Evolutionary conservation across 1,140 invertebrate genomes (phyloP).

Genomic region (Drosophila triauraria): DNA sequence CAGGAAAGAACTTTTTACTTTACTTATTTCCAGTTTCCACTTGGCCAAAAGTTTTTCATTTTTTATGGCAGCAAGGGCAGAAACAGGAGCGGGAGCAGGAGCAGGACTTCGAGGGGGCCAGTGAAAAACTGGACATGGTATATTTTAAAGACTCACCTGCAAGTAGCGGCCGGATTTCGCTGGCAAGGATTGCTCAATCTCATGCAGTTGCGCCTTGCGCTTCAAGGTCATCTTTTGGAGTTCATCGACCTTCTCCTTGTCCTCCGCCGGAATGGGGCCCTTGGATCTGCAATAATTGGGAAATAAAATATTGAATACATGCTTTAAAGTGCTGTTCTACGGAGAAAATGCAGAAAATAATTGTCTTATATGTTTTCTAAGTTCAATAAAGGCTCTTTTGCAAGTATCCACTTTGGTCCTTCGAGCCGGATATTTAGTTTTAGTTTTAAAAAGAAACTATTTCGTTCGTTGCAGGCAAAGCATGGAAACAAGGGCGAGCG

Average conservation of each 20-base stretch:
- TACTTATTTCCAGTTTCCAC: constrained; percentile 24
- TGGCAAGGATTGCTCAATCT: constrained; percentile 94
- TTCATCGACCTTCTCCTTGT: constrained; percentile 86
- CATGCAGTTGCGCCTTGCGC: constrained; percentile 91
- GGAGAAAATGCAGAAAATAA: neutral
- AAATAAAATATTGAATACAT: neutral
- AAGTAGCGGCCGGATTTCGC: constrained; percentile 95
- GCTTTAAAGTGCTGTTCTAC: neutral
- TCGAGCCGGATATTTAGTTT: too few relatives aligned
- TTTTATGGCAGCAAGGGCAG: constrained; percentile 5
- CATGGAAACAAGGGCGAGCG: too few relatives aligned
- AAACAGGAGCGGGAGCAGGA: neutral
- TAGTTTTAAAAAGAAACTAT: too few relatives aligned
- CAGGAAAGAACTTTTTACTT: constrained; percentile 39
- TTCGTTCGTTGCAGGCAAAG: too few relatives aligned
- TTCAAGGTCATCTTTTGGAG: constrained; percentile 91
- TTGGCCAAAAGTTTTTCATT: constrained; percentile 13
- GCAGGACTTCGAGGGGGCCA: neutral
- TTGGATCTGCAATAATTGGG: constrained; percentile 54
- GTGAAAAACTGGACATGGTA: neutral
- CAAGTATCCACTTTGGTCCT: too few relatives aligned
- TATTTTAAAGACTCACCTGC: constrained; percentile 84
- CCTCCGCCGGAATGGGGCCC: constrained; percentile 59
- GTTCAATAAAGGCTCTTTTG: neutral
- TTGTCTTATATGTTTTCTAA: neutral